These are phyloP conservation scores for Myotis vivesi DNA, from an alignment of 2,797 vertebrate genomes.

Conservation along the genomic window DNA sequence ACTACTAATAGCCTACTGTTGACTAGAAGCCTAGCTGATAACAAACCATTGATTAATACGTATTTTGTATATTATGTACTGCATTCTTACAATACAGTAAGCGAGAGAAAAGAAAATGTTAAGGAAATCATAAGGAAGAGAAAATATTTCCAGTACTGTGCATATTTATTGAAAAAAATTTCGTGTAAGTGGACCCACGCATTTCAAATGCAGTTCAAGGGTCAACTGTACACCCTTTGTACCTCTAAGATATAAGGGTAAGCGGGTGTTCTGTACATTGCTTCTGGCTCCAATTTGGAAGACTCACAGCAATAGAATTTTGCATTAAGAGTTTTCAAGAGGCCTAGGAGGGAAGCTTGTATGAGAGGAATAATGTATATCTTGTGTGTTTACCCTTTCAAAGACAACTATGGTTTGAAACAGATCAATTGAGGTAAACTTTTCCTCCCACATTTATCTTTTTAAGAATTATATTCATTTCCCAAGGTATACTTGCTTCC, in stretches of 20 bases:
- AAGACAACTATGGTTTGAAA: conserved; percentile 38
- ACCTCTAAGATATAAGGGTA: neutral
- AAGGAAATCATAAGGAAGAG: neutral
- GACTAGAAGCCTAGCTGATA: neutral
- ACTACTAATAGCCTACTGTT: neutral
- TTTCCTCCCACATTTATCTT: neutral
- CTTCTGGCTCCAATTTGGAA: neutral
- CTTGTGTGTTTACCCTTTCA: neutral
- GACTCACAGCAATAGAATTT: neutral
- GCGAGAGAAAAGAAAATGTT: neutral
- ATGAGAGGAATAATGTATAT: neutral
- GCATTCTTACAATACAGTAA: neutral
- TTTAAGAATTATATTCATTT: conserved; percentile 29
- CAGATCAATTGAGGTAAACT: neutral
- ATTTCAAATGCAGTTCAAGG: neutral
- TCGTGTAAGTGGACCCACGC: neutral
- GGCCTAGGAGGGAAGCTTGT: neutral
- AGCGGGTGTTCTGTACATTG: neutral
- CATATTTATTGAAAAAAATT: neutral
- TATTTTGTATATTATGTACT: neutral
- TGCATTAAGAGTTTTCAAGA: neutral
- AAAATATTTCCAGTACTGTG: neutral
- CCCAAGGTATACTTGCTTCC: neutral
- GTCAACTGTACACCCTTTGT: neutral
- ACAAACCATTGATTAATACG: neutral